A percentile compares a stretch with the other conserved stretches of the same genome.
phyloP scores from a whole-genome alignment of 2,797 vertebrate species.

The Hemitrygon akajei region DNA sequence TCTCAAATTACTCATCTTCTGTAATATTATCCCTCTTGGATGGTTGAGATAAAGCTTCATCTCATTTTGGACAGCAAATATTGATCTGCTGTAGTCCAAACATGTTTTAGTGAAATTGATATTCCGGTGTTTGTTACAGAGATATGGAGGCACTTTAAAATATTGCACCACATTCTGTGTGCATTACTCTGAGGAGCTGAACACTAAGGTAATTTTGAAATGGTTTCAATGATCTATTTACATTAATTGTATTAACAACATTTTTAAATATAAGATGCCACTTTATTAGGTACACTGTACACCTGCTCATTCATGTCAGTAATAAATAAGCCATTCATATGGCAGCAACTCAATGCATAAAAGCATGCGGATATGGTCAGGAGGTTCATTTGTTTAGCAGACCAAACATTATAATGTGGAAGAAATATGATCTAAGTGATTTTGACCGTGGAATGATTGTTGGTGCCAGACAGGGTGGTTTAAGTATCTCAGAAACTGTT shows the following conservation, averaged over 20 bases:
- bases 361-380: no score
- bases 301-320: no score
- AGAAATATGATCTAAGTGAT: no score
- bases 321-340: no score
- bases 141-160: background rate
- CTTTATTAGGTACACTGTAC: no score
- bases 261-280: background rate
- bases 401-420: no score
- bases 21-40: background rate
- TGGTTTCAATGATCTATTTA: background rate
- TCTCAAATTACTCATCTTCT: background rate
- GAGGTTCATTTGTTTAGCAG: no score
- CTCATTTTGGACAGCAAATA: background rate
- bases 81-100: background rate
- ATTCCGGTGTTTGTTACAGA: background rate
- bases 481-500: no score
- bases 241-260: background rate
- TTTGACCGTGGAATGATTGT: no score
- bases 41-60: background rate
- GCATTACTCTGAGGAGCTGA: background rate
- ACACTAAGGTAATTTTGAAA: background rate
- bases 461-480: no score
- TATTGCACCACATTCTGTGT: background rate
- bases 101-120: background rate
- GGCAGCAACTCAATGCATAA: no score